These are phyloP conservation scores for Adrianichthys oophorus DNA, from an alignment of 2,797 vertebrate species.

Conservation along the genomic window DNA sequence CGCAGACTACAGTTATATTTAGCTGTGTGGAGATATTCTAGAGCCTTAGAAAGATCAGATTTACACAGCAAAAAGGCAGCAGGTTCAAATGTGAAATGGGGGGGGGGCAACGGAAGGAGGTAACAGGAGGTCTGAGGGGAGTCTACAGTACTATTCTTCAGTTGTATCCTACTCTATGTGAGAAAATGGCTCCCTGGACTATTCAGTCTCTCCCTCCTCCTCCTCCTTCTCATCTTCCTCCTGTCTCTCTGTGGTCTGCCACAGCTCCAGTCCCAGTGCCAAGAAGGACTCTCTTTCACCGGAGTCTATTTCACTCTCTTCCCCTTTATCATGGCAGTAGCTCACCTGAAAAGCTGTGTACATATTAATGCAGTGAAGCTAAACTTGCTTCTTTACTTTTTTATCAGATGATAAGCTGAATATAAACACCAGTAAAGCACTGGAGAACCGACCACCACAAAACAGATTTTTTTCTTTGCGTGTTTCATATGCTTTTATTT, in stretches of 20 bases:
- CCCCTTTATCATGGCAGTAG: constrained; percentile 45
- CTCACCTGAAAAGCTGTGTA: constrained; percentile 64
- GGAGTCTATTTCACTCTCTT: constrained; percentile 57
- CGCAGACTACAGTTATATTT: constrained; percentile 35
- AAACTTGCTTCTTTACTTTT: constrained; percentile 61
- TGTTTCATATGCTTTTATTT: constrained; percentile 55
- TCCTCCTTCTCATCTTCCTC: constrained; percentile 28
- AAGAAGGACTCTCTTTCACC: constrained; percentile 62
- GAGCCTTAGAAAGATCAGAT: constrained; percentile 56
- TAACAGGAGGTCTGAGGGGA: constrained; percentile 23
- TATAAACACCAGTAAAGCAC: constrained; percentile 56
- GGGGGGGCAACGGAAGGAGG: constrained; percentile 24
- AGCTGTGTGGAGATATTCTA: constrained; percentile 48
- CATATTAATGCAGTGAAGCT: constrained; percentile 70
- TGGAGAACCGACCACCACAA: constrained; percentile 56
- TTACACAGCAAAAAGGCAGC: constrained; percentile 40
- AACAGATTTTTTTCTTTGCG: constrained; percentile 40
- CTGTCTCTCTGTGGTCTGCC: constrained; percentile 42
- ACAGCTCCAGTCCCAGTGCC: constrained; percentile 57
- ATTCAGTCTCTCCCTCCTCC: constrained; percentile 15
- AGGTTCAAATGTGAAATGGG: constrained; percentile 42
- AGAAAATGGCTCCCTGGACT: constrained; percentile 49
- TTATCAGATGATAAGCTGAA: constrained; percentile 48
- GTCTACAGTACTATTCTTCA: constrained; percentile 33
- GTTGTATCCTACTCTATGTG: constrained; percentile 28